phyloP scores from a whole-genome alignment of 2,113 vertebrate genomes.

The Australoheros scitulus region DNA sequence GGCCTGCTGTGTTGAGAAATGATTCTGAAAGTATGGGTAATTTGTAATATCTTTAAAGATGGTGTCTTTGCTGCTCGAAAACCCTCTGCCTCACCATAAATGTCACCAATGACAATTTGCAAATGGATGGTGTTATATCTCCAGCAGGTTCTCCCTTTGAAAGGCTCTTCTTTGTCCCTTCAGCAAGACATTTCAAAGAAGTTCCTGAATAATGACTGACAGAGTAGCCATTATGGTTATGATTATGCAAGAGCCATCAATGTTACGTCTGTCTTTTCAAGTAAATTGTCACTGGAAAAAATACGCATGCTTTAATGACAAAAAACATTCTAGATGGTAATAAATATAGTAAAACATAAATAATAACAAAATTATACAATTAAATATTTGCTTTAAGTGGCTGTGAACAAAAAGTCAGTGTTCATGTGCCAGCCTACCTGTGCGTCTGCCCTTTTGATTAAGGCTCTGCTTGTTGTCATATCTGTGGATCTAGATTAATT shows the following conservation, averaged over 20 bases:
- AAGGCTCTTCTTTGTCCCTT: constrained; percentile 16
- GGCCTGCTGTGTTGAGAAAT: constrained; percentile 2
- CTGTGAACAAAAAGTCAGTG: neutral
- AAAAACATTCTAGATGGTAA: neutral
- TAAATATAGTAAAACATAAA: too few relatives aligned
- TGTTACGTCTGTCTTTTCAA: constrained; percentile 18
- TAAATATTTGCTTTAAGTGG: neutral
- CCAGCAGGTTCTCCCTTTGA: constrained; percentile 17
- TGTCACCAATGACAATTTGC: constrained; percentile 41
- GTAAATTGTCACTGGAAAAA: constrained; percentile 5
- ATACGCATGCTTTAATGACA: neutral
- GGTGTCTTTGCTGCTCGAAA: neutral
- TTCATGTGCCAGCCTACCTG: constrained; percentile 3
- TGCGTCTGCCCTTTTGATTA: constrained; percentile 20
- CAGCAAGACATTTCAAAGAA: constrained; percentile 12
- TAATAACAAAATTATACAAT: too few relatives aligned
- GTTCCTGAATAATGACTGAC: constrained; percentile 33
- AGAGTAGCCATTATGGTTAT: neutral
- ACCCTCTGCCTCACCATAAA: constrained; percentile 19
- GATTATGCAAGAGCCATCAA: constrained; percentile 10
- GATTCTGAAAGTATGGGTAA: neutral
- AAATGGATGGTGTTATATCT: constrained; percentile 30
- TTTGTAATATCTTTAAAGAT: constrained; percentile 19
- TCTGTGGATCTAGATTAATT: neutral
- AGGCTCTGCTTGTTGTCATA: neutral